These are phyloP conservation scores for Melanotaenia nigrans DNA, from an alignment of 2,797 vertebrate genomes.

Conservation along the genomic window DNA sequence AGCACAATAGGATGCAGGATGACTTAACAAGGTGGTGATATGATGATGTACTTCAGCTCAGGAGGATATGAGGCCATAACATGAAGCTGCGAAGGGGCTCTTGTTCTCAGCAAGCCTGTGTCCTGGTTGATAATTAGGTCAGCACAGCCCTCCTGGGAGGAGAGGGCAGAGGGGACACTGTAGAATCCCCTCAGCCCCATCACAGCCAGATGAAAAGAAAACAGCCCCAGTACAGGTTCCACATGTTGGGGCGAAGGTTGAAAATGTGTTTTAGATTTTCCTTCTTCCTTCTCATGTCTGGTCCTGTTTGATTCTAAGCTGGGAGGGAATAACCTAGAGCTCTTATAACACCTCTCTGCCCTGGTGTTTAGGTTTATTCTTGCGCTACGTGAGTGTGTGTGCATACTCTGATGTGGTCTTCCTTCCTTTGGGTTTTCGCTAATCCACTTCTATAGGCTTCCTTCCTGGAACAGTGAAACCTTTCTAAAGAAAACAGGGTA, in stretches of 20 bases:
- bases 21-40: constrained; percentile 16
- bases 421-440: constrained; percentile 78
- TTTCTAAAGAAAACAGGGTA: constrained; percentile 82
- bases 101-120: constrained; percentile 47
- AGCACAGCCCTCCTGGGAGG: constrained; percentile 59
- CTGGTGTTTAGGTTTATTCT: constrained; percentile 52
- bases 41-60: constrained; percentile 1
- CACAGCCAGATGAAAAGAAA: constrained; percentile 81
- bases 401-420: constrained; percentile 62
- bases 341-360: constrained; percentile 68
- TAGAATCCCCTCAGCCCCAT: constrained; percentile 62
- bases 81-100: constrained; percentile 39
- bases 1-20: constrained; percentile 3
- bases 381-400: constrained; percentile 36
- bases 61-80: constrained; percentile 13
- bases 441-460: constrained; percentile 80
- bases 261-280: constrained; percentile 80
- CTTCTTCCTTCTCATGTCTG: constrained; percentile 50
- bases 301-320: constrained; percentile 67
- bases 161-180: constrained; percentile 66
- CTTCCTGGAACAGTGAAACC: constrained; percentile 78
- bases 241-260: constrained; percentile 73
- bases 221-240: constrained; percentile 71
- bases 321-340: constrained; percentile 68
- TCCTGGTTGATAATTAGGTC: constrained; percentile 70